phyloP scores from a whole-genome alignment of 2,113 vertebrate genomes.

The Atherinomorus stipes region DNA sequence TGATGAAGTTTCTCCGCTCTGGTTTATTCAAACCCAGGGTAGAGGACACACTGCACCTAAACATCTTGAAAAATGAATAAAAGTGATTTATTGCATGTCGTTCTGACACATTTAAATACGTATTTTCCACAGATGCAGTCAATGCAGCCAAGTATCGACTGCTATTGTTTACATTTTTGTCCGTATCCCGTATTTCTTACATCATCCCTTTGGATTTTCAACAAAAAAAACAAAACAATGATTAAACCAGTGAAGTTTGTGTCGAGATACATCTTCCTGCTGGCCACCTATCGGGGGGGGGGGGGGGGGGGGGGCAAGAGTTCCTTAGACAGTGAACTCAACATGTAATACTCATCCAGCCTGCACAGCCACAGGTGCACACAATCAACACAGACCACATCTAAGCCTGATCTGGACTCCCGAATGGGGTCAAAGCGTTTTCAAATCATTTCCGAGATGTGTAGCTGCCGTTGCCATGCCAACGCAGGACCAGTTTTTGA shows the following conservation, averaged over 20 bases:
- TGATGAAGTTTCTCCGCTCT: constrained; percentile 12
- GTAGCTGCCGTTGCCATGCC: neutral
- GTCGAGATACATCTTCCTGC: constrained; percentile 28
- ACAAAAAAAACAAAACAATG: constrained; percentile 38
- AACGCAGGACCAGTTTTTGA: neutral
- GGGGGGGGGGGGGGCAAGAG: constrained; percentile 24
- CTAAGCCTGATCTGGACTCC: neutral
- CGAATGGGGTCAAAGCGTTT: neutral
- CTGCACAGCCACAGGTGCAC: neutral
- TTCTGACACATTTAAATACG: too few species aligned
- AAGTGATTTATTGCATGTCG: neutral
- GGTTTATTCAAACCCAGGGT: constrained; percentile 16
- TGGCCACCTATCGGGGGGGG: constrained; percentile 15
- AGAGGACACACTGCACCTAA: neutral
- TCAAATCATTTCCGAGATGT: neutral
- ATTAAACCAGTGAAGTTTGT: constrained; percentile 41
- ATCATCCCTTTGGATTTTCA: constrained; percentile 40
- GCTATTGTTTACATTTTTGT: constrained; percentile 42
- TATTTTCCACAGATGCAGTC: too few species aligned
- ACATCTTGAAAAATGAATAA: neutral
- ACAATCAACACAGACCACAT: neutral
- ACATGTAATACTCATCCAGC: neutral
- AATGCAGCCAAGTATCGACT: neutral
- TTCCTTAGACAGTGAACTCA: constrained; percentile 11
- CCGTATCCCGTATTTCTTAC: constrained; percentile 33